Evolutionary conservation across 2,113 vertebrate species (phyloP).

Genomic region (Ageneiosus marmoratus): DNA sequence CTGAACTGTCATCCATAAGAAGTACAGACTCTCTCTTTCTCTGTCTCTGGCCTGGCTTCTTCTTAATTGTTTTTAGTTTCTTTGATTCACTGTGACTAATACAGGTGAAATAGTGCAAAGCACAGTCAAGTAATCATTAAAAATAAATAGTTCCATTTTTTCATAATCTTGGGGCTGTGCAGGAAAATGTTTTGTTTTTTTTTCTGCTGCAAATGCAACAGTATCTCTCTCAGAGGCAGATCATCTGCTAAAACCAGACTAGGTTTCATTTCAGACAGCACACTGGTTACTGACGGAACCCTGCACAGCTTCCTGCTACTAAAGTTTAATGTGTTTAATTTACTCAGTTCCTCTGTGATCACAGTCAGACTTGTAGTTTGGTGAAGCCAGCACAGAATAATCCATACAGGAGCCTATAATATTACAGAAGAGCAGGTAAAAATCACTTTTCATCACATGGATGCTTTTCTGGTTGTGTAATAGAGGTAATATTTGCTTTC

Average conservation of each 20-base stretch:
- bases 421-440: conserved; percentile 33
- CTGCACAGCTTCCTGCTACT: conserved; percentile 40
- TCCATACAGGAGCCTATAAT: background rate
- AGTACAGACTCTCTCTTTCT: background rate
- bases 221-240: background rate
- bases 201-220: background rate
- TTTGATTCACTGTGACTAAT: background rate
- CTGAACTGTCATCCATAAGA: background rate
- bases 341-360: conserved; percentile 48
- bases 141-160: background rate
- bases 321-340: conserved; percentile 31
- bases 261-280: background rate
- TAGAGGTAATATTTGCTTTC: background rate
- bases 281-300: background rate
- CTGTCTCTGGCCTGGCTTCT: background rate
- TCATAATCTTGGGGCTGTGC: background rate
- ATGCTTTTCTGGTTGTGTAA: background rate
- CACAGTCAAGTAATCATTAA: background rate
- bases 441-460: background rate
- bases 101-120: background rate
- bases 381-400: background rate
- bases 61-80: background rate
- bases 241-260: background rate
- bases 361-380: background rate
- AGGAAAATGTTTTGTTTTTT: background rate